Conservation (phyloP, 2,797 vertebrate species). For the Pipistrellus nathusii region DNA sequence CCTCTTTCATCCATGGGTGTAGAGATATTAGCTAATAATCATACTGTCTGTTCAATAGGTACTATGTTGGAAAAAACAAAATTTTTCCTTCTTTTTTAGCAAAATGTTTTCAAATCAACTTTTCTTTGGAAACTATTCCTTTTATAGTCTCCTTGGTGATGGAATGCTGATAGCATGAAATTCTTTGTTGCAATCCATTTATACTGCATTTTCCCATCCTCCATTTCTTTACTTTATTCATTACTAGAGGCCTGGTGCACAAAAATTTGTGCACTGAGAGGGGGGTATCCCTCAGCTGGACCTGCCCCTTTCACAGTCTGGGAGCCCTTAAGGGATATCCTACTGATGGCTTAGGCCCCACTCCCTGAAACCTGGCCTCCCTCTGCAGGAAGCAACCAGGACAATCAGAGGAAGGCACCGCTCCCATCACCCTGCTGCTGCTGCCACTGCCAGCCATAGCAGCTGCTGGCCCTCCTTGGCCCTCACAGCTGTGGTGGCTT, state of each 20-base stretch:
- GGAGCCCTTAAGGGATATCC: too few species aligned
- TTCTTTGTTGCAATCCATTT: not conserved
- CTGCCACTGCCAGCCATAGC: too few species aligned
- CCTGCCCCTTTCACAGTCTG: too few species aligned
- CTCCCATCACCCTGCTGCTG: too few species aligned
- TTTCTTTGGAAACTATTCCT: not conserved
- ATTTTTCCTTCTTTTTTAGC: conserved; percentile 29
- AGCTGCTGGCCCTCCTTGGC: too few species aligned
- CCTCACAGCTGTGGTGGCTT: too few species aligned
- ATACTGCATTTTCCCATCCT: not conserved
- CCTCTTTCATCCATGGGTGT: not conserved
- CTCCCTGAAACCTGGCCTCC: too few species aligned
- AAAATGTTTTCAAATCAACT: conserved; percentile 40
- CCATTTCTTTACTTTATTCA: not conserved
- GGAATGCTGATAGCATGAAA: not conserved
- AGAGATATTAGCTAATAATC: not conserved
- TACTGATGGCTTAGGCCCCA: too few species aligned
- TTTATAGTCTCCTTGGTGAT: conserved; percentile 58
- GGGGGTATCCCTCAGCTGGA: too few species aligned
- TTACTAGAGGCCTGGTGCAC: not conserved
- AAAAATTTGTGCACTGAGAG: too few species aligned
- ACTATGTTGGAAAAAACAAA: not conserved
- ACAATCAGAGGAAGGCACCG: too few species aligned
- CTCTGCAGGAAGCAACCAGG: too few species aligned
- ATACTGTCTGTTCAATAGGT: conserved; percentile 25